A percentile compares a stretch with the other conserved stretches of the same genome.
Conservation (phyloP, 2,888 invertebrate genomes). For the Luffia ferchaultella region DNA sequence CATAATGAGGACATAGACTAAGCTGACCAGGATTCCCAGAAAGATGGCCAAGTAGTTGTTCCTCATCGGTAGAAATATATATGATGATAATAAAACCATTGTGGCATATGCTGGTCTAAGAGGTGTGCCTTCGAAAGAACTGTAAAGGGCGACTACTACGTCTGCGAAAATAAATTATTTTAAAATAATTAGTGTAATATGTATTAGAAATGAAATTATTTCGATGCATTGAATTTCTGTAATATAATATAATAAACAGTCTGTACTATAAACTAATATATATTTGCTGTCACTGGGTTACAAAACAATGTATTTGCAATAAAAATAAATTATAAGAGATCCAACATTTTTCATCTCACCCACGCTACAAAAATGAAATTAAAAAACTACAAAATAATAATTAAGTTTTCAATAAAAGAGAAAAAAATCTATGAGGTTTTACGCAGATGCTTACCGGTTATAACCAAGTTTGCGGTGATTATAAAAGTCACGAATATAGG, state of each 20-base stretch:
- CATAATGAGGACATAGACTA: conserved; percentile 66
- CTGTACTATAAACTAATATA: too few relatives aligned
- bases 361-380: too few relatives aligned
- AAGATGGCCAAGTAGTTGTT: conserved; percentile 75
- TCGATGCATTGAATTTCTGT: too few relatives aligned
- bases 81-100: conserved; percentile 78
- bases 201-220: neutral
- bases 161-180: conserved; percentile 48
- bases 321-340: too few relatives aligned
- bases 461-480: conserved; percentile 56
- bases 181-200: neutral
- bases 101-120: conserved; percentile 76
- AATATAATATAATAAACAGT: too few relatives aligned
- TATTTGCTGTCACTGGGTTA: too few relatives aligned
- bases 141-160: conserved; percentile 71
- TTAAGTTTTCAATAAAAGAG: too few relatives aligned
- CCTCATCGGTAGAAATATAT: conserved; percentile 84
- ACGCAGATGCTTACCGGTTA: conserved; percentile 59
- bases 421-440: too few relatives aligned
- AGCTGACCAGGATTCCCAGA: conserved; percentile 73
- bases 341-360: too few relatives aligned
- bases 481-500: conserved; percentile 44
- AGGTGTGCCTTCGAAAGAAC: conserved; percentile 55
- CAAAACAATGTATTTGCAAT: too few relatives aligned
- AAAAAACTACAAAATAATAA: too few relatives aligned